Conservation (phyloP, 1,140 invertebrate genomes). For the Drosophila tropicalis region DNA sequence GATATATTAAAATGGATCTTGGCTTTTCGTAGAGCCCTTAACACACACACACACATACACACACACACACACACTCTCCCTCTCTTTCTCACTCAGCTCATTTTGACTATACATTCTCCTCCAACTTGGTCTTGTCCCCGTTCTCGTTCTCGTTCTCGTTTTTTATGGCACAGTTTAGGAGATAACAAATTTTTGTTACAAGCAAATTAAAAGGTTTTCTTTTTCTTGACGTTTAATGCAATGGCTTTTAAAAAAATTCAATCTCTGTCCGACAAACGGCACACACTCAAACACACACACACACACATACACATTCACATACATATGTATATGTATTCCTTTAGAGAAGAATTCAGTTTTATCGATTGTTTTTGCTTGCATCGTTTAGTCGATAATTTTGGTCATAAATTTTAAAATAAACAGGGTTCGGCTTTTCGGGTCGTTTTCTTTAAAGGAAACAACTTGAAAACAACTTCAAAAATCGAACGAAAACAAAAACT, state of each 20-base stretch:
- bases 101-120: neutral
- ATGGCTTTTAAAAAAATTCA: conserved; percentile 62
- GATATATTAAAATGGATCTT: conserved; percentile 80
- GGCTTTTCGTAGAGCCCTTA: conserved; percentile 34
- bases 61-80: too few species aligned
- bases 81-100: conserved; percentile 12
- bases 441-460: conserved; percentile 16
- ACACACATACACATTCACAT: neutral
- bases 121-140: conserved; percentile 24
- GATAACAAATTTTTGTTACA: conserved; percentile 83
- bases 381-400: conserved; percentile 83
- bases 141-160: conserved; percentile 74
- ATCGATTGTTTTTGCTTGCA: conserved; percentile 83
- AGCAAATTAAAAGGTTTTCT: conserved; percentile 83
- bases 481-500: neutral
- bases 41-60: too few species aligned
- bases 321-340: neutral
- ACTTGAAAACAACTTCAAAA: neutral
- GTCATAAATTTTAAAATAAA: conserved; percentile 83
- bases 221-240: conserved; percentile 63
- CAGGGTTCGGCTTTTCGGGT: conserved; percentile 37
- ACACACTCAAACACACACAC: conserved; percentile 15
- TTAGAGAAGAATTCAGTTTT: conserved; percentile 77
- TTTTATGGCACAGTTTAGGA: conserved; percentile 83
- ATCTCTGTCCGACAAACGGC: conserved; percentile 13